Percentiles rank a stretch among this genome's conserved stretches.
phyloP scores from a whole-genome alignment of 2,888 invertebrate genomes.

The Eupithecia pulchellata region DNA sequence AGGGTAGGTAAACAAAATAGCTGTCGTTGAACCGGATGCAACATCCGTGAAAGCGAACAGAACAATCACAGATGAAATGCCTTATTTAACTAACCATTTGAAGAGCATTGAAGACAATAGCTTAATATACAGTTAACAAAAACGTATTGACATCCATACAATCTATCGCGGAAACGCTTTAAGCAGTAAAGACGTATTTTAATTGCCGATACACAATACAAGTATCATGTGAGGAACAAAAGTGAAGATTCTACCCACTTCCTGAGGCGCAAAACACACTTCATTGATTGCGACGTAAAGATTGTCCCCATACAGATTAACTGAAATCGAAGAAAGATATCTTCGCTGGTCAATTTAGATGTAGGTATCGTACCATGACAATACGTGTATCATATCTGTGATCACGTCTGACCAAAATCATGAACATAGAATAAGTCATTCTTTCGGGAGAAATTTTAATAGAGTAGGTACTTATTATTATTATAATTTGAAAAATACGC shows the following conservation, averaged over 20 bases:
- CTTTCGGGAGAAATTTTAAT: too few relatives aligned
- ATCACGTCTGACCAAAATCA: too few relatives aligned
- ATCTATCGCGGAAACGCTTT: slow-evolving; percentile 22
- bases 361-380: too few relatives aligned
- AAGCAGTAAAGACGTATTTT: not conserved
- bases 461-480: too few relatives aligned
- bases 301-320: not conserved
- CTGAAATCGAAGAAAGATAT: not conserved
- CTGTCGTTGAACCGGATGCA: not conserved
- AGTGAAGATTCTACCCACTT: not conserved
- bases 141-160: slow-evolving; percentile 2
- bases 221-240: slow-evolving; percentile 8
- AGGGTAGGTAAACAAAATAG: not conserved
- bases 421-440: too few relatives aligned
- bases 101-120: slow-evolving; percentile 3
- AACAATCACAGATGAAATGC: not conserved
- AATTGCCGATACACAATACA: slow-evolving; percentile 5
- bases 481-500: too few relatives aligned
- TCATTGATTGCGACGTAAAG: not conserved
- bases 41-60: not conserved
- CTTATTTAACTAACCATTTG: not conserved
- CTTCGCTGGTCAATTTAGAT: too few relatives aligned
- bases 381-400: too few relatives aligned
- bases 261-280: not conserved
- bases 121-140: slow-evolving; percentile 5